These are phyloP conservation scores for Drosophila pseudoananassae DNA, from an alignment of 1,140 invertebrate species.

Conservation along the genomic window DNA sequence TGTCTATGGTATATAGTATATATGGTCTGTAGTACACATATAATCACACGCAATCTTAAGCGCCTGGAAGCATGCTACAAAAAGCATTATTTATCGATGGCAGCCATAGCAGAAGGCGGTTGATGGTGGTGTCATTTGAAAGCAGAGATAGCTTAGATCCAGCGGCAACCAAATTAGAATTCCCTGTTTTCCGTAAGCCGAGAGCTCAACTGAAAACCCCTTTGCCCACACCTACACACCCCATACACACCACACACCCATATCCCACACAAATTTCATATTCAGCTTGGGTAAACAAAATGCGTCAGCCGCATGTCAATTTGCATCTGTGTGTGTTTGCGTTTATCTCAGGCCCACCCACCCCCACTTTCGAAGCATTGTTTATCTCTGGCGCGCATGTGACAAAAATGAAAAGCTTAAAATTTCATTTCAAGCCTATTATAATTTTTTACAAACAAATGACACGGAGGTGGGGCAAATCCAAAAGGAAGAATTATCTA, in stretches of 20 bases:
- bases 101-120: constrained; percentile 14
- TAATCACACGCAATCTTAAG: constrained; percentile 51
- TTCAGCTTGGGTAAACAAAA: constrained; percentile 71
- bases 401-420: constrained; percentile 60
- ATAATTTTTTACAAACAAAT: constrained; percentile 64
- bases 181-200: constrained; percentile 25
- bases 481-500: constrained; percentile 13
- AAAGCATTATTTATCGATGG: constrained; percentile 75
- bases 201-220: constrained; percentile 18
- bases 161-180: constrained; percentile 45
- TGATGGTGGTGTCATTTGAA: constrained; percentile 15
- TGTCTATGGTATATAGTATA: background rate
- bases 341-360: constrained; percentile 15
- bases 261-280: constrained; percentile 56
- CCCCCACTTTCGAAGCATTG: background rate
- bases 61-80: constrained; percentile 42
- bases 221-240: background rate
- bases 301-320: constrained; percentile 67
- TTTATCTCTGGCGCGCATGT: constrained; percentile 46
- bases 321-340: constrained; percentile 29
- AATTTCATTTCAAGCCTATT: constrained; percentile 65
- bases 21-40: background rate
- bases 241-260: constrained; percentile 2
- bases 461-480: background rate
- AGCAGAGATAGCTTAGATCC: constrained; percentile 24